These are phyloP conservation scores for Oncorhynchus gorbuscha DNA, from an alignment of 2,113 vertebrate species.

Conservation along the genomic window DNA sequence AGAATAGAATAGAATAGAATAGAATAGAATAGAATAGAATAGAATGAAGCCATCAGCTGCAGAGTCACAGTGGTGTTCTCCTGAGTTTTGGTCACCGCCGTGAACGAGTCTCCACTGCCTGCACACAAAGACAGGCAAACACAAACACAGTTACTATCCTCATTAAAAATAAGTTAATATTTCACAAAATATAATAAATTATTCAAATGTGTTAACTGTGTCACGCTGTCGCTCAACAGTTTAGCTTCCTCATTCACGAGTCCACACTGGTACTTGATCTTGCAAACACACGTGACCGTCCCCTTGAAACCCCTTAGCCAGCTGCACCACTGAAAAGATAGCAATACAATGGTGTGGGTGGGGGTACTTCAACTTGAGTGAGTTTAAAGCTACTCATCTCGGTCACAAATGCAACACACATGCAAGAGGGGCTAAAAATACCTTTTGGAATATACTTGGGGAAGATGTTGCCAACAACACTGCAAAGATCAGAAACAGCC, in stretches of 20 bases:
- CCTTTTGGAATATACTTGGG: conserved; percentile 19
- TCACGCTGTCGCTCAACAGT: too few species aligned
- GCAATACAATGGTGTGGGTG: too few species aligned
- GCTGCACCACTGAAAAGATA: too few species aligned
- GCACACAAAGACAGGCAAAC: not conserved
- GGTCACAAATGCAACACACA: not conserved
- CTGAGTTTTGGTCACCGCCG: not conserved
- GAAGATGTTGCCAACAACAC: not conserved
- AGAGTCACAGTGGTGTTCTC: conserved; percentile 7
- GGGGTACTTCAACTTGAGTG: too few species aligned
- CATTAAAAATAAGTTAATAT: not conserved
- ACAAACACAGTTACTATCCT: not conserved
- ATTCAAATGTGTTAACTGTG: too few species aligned
- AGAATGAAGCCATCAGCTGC: conserved; percentile 36
- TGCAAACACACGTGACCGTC: too few species aligned
- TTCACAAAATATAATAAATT: too few species aligned
- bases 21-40: not conserved
- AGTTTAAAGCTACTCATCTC: too few species aligned
- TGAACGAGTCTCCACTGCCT: not conserved
- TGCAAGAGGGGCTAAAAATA: not conserved
- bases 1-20: conserved; percentile 22
- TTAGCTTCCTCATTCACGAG: too few species aligned
- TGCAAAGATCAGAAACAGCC: not conserved
- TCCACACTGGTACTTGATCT: too few species aligned
- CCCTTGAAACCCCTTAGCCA: too few species aligned